Conservation (phyloP, 23 tunicate genomes). For the Aplidium turbinatum region DNA sequence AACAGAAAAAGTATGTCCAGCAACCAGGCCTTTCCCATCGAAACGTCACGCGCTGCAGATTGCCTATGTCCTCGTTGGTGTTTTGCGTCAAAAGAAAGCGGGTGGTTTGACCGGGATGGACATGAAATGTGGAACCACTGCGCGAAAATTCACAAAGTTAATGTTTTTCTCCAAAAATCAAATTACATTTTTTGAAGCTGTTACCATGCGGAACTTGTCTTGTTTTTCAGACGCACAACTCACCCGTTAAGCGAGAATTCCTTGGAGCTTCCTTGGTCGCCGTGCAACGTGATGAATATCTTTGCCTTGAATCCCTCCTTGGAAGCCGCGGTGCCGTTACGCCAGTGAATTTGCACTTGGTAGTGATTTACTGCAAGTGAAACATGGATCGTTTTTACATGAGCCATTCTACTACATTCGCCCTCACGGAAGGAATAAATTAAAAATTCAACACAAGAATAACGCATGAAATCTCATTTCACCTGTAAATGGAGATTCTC, state of each 20-base stretch:
- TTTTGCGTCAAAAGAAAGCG: slow-evolving; percentile 68
- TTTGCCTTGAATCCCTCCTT: slow-evolving; percentile 65
- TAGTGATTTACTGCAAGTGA: slow-evolving; percentile 72
- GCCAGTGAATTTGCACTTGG: slow-evolving; percentile 94
- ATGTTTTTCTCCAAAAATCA: no score
- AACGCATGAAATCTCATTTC: no score
- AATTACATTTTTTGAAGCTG: no score
- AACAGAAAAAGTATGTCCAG: slow-evolving; percentile 60
- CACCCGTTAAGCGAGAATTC: slow-evolving; percentile 86
- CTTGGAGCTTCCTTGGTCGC: slow-evolving; percentile 49
- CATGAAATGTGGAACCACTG: slow-evolving; percentile 78
- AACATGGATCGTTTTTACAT: no score
- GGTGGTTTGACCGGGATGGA: slow-evolving; percentile 72
- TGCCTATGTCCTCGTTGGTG: slow-evolving; percentile 63
- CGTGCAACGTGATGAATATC: slow-evolving; percentile 69
- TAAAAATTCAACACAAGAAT: no score
- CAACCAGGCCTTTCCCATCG: slow-evolving; percentile 75
- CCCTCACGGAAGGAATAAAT: no score
- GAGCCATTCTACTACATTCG: no score
- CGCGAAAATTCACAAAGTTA: no score
- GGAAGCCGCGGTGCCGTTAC: slow-evolving; percentile 44
- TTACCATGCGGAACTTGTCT: no score
- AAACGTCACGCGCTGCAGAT: slow-evolving; percentile 55
- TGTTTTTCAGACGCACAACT: no score
- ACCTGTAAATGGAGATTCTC: slow-evolving; percentile 83